These are phyloP conservation scores for Choloepus hoffmanni DNA, from an alignment of 2,113 vertebrate genomes.

Conservation along the genomic window DNA sequence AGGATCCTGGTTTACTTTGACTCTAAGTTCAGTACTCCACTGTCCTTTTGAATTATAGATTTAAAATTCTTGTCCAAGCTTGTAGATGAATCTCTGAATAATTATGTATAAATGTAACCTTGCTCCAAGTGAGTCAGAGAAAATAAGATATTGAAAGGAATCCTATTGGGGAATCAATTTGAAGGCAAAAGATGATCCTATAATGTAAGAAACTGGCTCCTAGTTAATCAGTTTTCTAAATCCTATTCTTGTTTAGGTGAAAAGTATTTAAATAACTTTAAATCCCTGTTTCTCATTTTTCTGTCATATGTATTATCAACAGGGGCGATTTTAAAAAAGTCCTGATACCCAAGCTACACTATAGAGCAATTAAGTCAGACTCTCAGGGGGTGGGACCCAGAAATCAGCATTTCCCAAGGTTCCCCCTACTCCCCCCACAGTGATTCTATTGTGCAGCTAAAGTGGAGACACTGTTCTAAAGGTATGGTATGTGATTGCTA, in stretches of 20 bases:
- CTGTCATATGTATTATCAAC: not conserved
- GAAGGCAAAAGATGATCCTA: not conserved
- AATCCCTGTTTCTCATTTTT: not conserved
- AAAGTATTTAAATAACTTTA: not conserved
- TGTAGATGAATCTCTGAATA: constrained; percentile 29
- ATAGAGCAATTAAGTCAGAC: not conserved
- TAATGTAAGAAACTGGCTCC: not conserved
- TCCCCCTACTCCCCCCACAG: no score
- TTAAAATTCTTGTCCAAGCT: not conserved
- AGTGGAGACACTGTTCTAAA: not conserved
- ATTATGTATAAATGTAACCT: not conserved
- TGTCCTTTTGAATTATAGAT: not conserved
- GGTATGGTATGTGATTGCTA: not conserved
- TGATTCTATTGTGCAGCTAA: not conserved
- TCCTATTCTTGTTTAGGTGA: not conserved
- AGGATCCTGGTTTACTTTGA: not conserved
- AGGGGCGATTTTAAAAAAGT: not conserved
- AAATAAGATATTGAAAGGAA: not conserved
- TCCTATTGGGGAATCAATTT: not conserved
- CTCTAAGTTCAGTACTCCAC: not conserved
- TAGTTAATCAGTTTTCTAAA: not conserved
- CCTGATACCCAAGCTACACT: not conserved
- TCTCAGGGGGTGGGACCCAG: not conserved
- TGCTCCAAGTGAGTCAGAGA: not conserved
- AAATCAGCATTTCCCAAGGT: not conserved